Evolutionary conservation across 2,113 vertebrate species (phyloP).

Genomic region (Otus sunia): DNA sequence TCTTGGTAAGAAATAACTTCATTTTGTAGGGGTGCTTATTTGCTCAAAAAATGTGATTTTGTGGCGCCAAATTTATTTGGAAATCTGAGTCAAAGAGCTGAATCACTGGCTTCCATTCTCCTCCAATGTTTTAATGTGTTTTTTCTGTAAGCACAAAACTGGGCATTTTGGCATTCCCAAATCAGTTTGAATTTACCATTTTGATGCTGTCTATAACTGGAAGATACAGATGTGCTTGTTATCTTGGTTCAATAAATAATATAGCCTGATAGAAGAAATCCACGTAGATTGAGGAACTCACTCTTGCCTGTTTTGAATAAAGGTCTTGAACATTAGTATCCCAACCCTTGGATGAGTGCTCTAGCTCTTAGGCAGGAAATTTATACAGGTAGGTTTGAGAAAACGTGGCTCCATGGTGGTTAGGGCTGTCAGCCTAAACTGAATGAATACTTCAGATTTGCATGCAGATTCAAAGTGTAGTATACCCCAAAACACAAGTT

Average conservation of each 20-base stretch:
- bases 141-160: not conserved
- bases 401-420: not conserved
- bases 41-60: not conserved
- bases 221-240: not conserved
- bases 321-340: not conserved
- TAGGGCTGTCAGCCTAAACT: not conserved
- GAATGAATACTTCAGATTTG: not conserved
- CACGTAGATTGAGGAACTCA: not conserved
- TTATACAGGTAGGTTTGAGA: not conserved
- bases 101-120: not conserved
- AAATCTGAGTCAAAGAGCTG: not conserved
- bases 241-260: not conserved
- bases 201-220: not conserved
- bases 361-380: not conserved
- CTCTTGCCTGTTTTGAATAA: not conserved
- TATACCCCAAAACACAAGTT: not conserved
- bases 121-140: not conserved
- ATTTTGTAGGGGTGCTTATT: conserved; percentile 19
- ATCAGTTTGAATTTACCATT: not conserved
- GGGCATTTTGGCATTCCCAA: not conserved
- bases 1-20: conserved; percentile 15
- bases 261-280: not conserved
- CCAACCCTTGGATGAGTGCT: not conserved
- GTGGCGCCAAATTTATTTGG: not conserved
- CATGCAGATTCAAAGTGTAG: not conserved